phyloP scores from a whole-genome alignment of 2,888 invertebrate genomes.

The Tiliacea citrago region DNA sequence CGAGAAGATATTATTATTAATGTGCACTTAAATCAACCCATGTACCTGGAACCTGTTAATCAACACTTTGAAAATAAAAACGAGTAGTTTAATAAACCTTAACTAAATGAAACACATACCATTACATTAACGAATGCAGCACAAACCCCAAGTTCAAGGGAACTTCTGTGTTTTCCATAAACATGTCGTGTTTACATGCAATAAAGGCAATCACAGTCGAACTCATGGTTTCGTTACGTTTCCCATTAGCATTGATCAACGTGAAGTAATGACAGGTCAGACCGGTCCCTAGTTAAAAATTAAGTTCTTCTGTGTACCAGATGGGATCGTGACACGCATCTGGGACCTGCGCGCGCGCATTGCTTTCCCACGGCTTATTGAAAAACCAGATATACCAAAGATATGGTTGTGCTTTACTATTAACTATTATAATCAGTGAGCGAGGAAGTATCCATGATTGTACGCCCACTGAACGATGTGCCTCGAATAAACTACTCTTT shows the following conservation, averaged over 20 bases:
- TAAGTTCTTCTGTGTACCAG: constrained; percentile 79
- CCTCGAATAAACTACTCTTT: constrained; percentile 62
- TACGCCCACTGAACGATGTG: constrained; percentile 69
- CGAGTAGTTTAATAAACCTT: constrained; percentile 40
- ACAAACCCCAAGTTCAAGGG: constrained; percentile 67
- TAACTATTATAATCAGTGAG: constrained; percentile 78
- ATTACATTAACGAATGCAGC: constrained; percentile 51
- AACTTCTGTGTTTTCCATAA: constrained; percentile 68
- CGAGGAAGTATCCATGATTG: constrained; percentile 74
- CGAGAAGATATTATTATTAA: constrained; percentile 39
- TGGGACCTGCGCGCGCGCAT: constrained; percentile 70
- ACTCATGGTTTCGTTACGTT: constrained; percentile 63
- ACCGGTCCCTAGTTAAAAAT: constrained; percentile 81
- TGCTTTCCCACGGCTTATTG: constrained; percentile 85
- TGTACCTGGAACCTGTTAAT: constrained; percentile 27
- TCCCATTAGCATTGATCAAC: constrained; percentile 76
- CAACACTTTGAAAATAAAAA: constrained; percentile 34
- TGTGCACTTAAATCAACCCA: constrained; percentile 27
- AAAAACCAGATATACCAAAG: constrained; percentile 76
- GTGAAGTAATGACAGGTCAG: constrained; percentile 76
- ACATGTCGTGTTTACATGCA: constrained; percentile 76
- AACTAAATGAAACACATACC: constrained; percentile 52
- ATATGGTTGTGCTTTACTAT: constrained; percentile 71
- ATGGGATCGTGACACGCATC: constrained; percentile 76
- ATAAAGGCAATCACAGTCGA: constrained; percentile 69